A percentile compares a stretch with the other conserved stretches of the same genome.
Conservation (phyloP, 2,888 invertebrate species). For the Liodrosophila aerea region DNA sequence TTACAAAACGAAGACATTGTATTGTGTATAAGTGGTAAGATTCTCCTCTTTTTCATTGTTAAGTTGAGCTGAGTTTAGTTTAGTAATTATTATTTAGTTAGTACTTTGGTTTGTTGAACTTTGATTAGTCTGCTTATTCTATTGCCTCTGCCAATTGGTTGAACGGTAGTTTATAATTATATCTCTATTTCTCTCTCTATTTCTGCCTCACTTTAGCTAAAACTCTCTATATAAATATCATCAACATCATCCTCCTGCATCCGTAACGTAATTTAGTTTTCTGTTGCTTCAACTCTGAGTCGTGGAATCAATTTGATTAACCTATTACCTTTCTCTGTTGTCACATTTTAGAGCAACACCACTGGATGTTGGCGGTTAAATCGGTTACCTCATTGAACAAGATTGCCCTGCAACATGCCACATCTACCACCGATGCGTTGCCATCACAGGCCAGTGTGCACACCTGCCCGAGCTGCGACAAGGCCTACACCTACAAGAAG, state of each 20-base stretch:
- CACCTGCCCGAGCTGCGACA: slow-evolving; percentile 84
- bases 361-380: slow-evolving; percentile 79
- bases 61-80: slow-evolving; percentile 23
- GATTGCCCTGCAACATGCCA: slow-evolving; percentile 48
- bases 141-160: slow-evolving; percentile 51
- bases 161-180: slow-evolving; percentile 34
- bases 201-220: slow-evolving; percentile 33
- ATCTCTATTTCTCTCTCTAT: slow-evolving; percentile 19
- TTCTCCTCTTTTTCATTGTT: slow-evolving; percentile 4
- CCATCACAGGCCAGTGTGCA: slow-evolving; percentile 55
- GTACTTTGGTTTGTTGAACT: slow-evolving; percentile 19
- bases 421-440: slow-evolving; percentile 29
- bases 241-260: slow-evolving; percentile 26
- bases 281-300: background rate
- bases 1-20: slow-evolving; percentile 9
- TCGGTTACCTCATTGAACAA: slow-evolving; percentile 82
- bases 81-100: slow-evolving; percentile 16
- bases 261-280: slow-evolving; percentile 20
- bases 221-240: slow-evolving; percentile 10
- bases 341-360: slow-evolving; percentile 77
- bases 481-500: slow-evolving; percentile 85
- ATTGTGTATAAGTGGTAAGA: too few relatives aligned
- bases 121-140: too few relatives aligned
- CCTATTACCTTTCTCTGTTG: slow-evolving; percentile 61
- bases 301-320: slow-evolving; percentile 32